Conservation (phyloP, 2,888 invertebrate genomes). For the Geotrupes spiniger region DNA sequence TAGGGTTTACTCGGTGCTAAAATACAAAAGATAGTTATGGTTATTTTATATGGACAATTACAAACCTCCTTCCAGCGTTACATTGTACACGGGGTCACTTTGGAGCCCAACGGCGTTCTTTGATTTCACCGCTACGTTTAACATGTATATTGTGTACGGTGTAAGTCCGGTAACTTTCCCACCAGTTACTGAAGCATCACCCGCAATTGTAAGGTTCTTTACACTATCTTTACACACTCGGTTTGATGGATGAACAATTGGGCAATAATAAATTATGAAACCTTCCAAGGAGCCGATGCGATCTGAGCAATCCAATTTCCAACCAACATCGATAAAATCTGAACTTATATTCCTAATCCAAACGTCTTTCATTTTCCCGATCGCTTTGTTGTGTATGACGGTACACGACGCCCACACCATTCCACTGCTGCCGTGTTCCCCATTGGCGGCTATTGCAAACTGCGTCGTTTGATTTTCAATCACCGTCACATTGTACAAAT, state of each 20-base stretch:
- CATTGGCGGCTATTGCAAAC: slow-evolving; percentile 82
- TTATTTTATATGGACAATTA: slow-evolving; percentile 15
- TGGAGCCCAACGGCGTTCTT: slow-evolving; percentile 54
- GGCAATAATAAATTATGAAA: slow-evolving; percentile 75
- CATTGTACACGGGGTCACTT: slow-evolving; percentile 62
- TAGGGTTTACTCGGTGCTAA: slow-evolving; percentile 60
- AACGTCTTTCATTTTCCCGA: slow-evolving; percentile 59
- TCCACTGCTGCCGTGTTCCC: slow-evolving; percentile 67
- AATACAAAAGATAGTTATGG: slow-evolving; percentile 20
- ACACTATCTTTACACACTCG: slow-evolving; percentile 55
- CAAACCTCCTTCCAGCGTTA: slow-evolving; percentile 68
- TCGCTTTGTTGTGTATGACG: slow-evolving; percentile 51
- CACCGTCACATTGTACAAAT: slow-evolving; percentile 58
- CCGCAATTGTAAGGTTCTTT: slow-evolving; percentile 48
- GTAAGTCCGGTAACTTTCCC: slow-evolving; percentile 62
- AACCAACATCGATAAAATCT: slow-evolving; percentile 62
- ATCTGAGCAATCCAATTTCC: slow-evolving; percentile 76
- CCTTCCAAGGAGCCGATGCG: slow-evolving; percentile 69
- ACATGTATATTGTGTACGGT: slow-evolving; percentile 73
- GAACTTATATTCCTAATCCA: slow-evolving; percentile 54
- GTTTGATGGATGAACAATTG: slow-evolving; percentile 55
- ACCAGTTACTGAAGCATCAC: slow-evolving; percentile 53
- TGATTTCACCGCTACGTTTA: slow-evolving; percentile 65
- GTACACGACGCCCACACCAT: slow-evolving; percentile 84
- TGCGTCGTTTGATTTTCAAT: slow-evolving; percentile 62